phyloP scores from a whole-genome alignment of 2,797 vertebrate species.

The Mormyrus hasselquistii region DNA sequence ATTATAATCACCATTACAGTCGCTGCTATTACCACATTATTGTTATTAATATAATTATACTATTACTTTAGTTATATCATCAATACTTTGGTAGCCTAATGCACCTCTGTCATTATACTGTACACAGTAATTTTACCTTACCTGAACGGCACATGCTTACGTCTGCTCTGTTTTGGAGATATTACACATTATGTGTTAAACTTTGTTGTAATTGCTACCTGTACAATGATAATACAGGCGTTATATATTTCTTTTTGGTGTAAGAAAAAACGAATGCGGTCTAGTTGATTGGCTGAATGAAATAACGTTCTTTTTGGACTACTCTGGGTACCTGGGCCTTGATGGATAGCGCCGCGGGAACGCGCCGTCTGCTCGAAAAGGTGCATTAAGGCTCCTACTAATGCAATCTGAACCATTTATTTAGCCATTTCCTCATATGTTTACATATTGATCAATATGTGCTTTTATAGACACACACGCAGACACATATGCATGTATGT shows the following conservation, averaged over 20 bases:
- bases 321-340: not conserved
- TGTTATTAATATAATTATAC: not conserved
- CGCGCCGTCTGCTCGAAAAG: not conserved
- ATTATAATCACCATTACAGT: not conserved
- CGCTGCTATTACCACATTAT: not conserved
- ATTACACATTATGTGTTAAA: not conserved
- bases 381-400: constrained; percentile 10
- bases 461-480: not conserved
- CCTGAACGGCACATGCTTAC: not conserved
- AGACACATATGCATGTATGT: not conserved
- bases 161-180: not conserved
- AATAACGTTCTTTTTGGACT: not conserved
- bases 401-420: constrained; percentile 6
- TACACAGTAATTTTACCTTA: not conserved
- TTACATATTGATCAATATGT: constrained; percentile 12
- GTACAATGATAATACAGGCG: not conserved
- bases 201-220: not conserved
- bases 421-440: not conserved
- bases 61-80: not conserved
- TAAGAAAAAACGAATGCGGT: not conserved
- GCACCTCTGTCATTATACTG: not conserved
- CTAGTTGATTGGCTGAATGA: constrained; percentile 12
- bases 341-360: constrained; percentile 13
- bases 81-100: not conserved
- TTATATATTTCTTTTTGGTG: not conserved